Percentiles rank a stretch among this genome's conserved stretches.
Conservation (phyloP, 1,140 invertebrate genomes). For the Diorhabda carinulata region DNA sequence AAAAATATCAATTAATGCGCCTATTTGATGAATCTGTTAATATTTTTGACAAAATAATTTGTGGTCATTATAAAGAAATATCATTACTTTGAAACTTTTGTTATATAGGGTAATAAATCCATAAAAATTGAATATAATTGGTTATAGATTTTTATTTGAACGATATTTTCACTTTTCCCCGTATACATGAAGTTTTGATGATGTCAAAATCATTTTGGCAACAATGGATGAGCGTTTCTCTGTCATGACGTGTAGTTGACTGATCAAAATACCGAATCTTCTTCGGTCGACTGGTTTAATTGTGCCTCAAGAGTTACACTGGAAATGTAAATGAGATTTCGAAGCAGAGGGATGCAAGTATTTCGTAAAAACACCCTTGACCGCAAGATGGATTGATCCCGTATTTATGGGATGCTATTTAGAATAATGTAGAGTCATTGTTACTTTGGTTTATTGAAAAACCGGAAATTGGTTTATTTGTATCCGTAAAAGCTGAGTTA, state of each 20-base stretch:
- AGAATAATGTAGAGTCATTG: constrained; percentile 32
- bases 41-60: no score
- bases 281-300: constrained; percentile 33
- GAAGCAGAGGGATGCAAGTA: constrained; percentile 23
- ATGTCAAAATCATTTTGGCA: neutral
- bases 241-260: constrained; percentile 25
- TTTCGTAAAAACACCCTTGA: constrained; percentile 27
- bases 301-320: constrained; percentile 30
- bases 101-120: no score
- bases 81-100: no score
- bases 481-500: constrained; percentile 2
- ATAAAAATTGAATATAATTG: no score
- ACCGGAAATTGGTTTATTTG: constrained; percentile 15
- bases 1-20: no score
- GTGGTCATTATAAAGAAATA: no score
- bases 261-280: constrained; percentile 25
- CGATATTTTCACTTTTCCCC: no score
- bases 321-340: constrained; percentile 32
- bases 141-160: no score
- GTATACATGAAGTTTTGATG: no score
- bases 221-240: constrained; percentile 17
- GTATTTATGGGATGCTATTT: constrained; percentile 29
- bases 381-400: constrained; percentile 33
- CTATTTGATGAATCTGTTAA: no score
- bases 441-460: constrained; percentile 30